Evolutionary conservation across 2,797 vertebrate genomes (phyloP), one percentile per base, ranked within the genome.

Genomic region (Onychomys arenicola): DNA sequence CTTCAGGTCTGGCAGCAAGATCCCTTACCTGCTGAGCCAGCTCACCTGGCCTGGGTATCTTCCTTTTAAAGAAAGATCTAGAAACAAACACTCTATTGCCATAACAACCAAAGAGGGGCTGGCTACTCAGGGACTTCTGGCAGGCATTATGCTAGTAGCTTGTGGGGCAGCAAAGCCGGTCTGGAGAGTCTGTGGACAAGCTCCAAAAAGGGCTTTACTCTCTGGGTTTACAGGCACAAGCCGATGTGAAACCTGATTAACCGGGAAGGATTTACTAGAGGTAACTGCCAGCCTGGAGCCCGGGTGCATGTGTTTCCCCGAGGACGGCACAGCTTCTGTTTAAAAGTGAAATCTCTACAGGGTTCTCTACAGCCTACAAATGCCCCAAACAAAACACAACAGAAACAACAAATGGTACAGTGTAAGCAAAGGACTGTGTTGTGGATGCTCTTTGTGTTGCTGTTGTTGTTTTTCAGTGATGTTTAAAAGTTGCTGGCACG

Each of bases 321-420:
- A 77, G 67, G 67, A 78, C 69, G 34, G 17, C 57, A 29, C 6
- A 5, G 40, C 89, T 93, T 92, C n/a, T 96, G 27, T 94, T 88
- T 49, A 67, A 95, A 86, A 63, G 65, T 21, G 73, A 89, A 37
- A 73, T 86, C 16, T 73, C 43, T 71, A 0, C 63, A 90, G 46
- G 46, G 52, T 81, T 81, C 34, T 85, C 65, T 0, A 16, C 17
- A 34, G 88, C 90, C 65, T 32, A 27, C 55, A 85, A 85, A 92
- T 94, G 65, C 43, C 91, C 83, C 81, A 27, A 65, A 59, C 40
- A 89, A 80, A 93, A 73, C 57, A 80, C 43, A 91, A 32, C 37
- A 55, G 83, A 82, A 78, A 37, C 37, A 87, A 69, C 81, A 88
- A 94, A 78, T 93, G 91, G 49, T 46, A 82, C 46, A 94, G 82